phyloP scores from a whole-genome alignment of 1,140 invertebrate genomes.

The Lycorma delicatula region DNA sequence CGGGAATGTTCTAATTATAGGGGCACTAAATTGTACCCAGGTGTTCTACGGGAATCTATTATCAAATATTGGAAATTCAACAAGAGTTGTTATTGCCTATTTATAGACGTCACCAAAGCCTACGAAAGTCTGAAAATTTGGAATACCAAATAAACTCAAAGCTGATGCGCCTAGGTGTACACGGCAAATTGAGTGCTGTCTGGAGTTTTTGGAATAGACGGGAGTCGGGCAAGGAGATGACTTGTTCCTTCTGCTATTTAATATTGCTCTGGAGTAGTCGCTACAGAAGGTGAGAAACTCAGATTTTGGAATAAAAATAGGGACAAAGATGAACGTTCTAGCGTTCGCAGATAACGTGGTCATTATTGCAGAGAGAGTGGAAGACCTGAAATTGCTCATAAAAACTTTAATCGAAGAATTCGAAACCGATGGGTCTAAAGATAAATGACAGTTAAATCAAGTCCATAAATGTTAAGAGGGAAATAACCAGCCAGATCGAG shows the following conservation, averaged over 20 bases:
- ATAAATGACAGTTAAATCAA: slow-evolving; percentile 12
- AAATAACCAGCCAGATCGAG: too few species aligned
- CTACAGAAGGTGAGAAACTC: neutral
- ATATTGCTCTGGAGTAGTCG: slow-evolving; percentile 15
- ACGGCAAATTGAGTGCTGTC: too few species aligned
- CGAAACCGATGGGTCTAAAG: slow-evolving; percentile 1
- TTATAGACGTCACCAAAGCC: too few species aligned
- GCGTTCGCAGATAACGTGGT: slow-evolving; percentile 12
- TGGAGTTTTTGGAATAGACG: slow-evolving; percentile 10
- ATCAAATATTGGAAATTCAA: too few species aligned
- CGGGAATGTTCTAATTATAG: too few species aligned
- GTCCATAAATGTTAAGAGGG: neutral
- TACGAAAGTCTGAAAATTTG: too few species aligned
- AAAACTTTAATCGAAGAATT: slow-evolving; percentile 7
- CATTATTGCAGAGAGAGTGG: neutral
- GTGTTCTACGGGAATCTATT: too few species aligned
- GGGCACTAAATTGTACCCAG: too few species aligned
- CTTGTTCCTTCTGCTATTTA: slow-evolving; percentile 12
- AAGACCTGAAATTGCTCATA: neutral
- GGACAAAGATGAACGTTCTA: slow-evolving; percentile 1
- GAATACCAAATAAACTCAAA: too few species aligned
- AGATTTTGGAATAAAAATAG: neutral
- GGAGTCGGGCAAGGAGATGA: slow-evolving; percentile 16
- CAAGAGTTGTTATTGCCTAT: too few species aligned
- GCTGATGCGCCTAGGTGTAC: too few species aligned